Evolutionary conservation across 2,113 vertebrate genomes (phyloP).

Genomic region (Dinomys branickii): DNA sequence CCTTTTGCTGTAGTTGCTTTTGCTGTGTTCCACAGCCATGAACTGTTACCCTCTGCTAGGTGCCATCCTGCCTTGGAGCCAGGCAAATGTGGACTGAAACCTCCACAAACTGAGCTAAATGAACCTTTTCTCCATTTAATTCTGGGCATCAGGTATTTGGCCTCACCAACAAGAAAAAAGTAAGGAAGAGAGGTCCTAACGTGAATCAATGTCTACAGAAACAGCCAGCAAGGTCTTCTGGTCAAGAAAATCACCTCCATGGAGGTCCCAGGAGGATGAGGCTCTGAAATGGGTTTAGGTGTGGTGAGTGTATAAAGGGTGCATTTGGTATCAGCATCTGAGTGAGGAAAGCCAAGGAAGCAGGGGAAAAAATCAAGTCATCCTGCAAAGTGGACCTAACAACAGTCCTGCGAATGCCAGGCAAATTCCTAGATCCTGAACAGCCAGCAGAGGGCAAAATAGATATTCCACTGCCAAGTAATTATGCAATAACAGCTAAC

Average conservation of each 20-base stretch:
- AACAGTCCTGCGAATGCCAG: neutral
- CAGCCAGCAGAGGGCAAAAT: neutral
- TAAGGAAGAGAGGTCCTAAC: neutral
- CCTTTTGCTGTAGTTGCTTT: no score
- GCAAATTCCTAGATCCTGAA: neutral
- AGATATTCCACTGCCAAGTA: neutral
- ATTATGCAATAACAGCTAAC: neutral
- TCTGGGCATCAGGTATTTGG: no score
- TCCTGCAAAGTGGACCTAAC: neutral
- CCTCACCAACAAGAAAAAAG: no score
- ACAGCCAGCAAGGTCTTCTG: neutral
- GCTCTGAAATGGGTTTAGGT: neutral
- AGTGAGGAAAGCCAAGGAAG: neutral
- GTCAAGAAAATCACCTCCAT: neutral
- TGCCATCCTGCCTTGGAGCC: no score
- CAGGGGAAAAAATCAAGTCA: neutral
- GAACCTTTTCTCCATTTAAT: no score
- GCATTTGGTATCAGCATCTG: accelerated
- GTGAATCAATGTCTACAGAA: neutral
- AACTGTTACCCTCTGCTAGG: no score
- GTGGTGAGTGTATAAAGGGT: neutral
- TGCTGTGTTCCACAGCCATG: no score
- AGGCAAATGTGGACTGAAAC: no score
- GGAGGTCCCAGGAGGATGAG: neutral
- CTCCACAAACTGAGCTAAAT: no score